Conservation (phyloP, 2,797 vertebrate species). For the Oophaga sylvatica region DNA sequence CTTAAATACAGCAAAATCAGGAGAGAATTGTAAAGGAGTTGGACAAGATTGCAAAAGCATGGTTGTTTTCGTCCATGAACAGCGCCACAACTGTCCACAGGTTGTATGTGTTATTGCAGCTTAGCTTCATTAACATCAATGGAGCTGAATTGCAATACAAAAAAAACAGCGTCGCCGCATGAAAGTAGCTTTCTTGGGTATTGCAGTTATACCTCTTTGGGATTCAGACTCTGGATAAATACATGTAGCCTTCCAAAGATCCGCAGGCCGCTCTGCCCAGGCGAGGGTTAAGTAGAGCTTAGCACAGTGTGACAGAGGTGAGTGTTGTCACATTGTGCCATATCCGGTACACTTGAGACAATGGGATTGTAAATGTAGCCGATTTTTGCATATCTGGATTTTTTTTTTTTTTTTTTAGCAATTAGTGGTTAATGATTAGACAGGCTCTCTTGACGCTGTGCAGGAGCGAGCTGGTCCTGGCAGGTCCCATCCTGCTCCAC, state of each 20-base stretch:
- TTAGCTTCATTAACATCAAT: no score
- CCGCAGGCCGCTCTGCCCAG: background rate
- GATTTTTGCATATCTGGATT: conserved; percentile 46
- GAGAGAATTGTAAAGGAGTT: no score
- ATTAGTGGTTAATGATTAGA: conserved; percentile 61
- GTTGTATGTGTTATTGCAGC: background rate
- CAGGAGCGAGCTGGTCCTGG: conserved; percentile 48
- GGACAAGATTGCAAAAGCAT: no score
- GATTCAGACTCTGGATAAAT: no score
- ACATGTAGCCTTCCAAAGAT: background rate
- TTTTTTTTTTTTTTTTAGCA: conserved; percentile 44
- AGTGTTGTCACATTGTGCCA: conserved; percentile 7
- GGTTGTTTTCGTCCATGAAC: no score
- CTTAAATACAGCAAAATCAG: no score
- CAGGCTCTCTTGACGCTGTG: background rate
- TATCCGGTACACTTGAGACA: conserved; percentile 36
- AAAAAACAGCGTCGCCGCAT: background rate
- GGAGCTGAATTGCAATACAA: background rate
- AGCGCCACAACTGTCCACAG: no score
- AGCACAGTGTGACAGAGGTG: conserved; percentile 20
- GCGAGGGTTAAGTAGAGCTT: conserved; percentile 28
- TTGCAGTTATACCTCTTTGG: background rate
- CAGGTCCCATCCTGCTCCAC: conserved; percentile 30
- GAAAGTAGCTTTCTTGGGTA: background rate
- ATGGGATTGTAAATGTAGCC: conserved; percentile 22